Base-by-base conservation (phyloP, 2,888 invertebrate genomes). In the Cosmia trapezina region DNA sequence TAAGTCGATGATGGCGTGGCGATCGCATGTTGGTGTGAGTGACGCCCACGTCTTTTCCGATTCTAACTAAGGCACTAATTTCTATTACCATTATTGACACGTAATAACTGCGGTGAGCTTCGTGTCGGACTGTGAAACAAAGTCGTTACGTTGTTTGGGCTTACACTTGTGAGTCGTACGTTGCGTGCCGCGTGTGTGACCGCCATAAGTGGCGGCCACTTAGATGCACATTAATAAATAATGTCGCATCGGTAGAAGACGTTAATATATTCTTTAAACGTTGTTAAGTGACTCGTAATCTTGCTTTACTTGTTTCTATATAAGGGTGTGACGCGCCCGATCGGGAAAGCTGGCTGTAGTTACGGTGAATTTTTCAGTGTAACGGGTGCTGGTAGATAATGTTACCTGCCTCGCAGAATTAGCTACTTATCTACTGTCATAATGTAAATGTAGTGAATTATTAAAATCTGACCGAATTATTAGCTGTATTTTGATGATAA, bases 181-280 rank as follows among this genome's bases (percentile, higher is more conserved):
- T 87, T 84, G 89, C 87, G 37, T 37, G 37, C 37, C 37, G 37
- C 37, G 89, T 91, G 90, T 90, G 90, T 89, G 89, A 90, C 88
- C 88, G 86, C 92, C 91, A 90, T 93, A 95, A 94, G 91, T 91
- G 94, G 93, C 80, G 83, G 83, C 89, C 93, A 93, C 93, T 94
- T 94, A 92, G 90, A 89, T 86, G 90, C 91, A 89, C 87, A 90
- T 89, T 91, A 91, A 93, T 92, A 91, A 92, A 93, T 92, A 89
- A 89, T 92, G 91, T 92, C 89, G 84, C 91, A 88, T 91, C 89
- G 88, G 88, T 86, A 85, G 89, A 87, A 89, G 89, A 89, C 89
- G 92, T 89, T 93, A 94, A 94, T 90, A 90, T 88, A 89, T 89
- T 89, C 88, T 91, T 89, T 88, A 93, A 93, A 91, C 89, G 89